Evolutionary conservation across 2,888 invertebrate genomes (phyloP).

Genomic region (Drosophila hamatofila): DNA sequence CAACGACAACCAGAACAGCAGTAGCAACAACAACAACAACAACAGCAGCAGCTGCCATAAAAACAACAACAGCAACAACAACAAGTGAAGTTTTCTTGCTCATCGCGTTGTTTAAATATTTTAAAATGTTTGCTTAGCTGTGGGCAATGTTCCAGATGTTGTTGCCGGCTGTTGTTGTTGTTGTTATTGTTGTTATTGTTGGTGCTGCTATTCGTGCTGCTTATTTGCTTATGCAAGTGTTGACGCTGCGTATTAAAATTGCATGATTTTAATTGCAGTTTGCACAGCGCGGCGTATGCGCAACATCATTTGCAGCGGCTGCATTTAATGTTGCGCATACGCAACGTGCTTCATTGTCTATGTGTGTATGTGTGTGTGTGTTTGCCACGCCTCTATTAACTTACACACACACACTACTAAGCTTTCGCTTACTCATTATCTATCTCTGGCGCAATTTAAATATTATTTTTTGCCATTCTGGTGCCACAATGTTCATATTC

Average conservation of each 20-base stretch:
- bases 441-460: slow-evolving; percentile 39
- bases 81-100: slow-evolving; percentile 62
- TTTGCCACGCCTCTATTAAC: slow-evolving; percentile 31
- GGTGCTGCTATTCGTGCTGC: slow-evolving; percentile 30
- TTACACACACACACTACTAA: not conserved
- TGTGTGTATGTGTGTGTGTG: not conserved
- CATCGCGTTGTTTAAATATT: slow-evolving; percentile 70
- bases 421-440: not conserved
- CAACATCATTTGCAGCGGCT: slow-evolving; percentile 54
- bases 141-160: slow-evolving; percentile 29
- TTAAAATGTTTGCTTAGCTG: slow-evolving; percentile 80
- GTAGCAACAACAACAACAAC: slow-evolving; percentile 28
- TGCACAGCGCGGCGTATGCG: slow-evolving; percentile 54
- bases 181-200: slow-evolving; percentile 7
- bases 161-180: slow-evolving; percentile 1
- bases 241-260: slow-evolving; percentile 78
- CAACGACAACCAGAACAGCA: slow-evolving; percentile 31
- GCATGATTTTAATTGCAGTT: slow-evolving; percentile 82
- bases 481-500: not conserved
- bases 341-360: slow-evolving; percentile 37
- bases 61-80: slow-evolving; percentile 18
- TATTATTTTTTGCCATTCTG: slow-evolving; percentile 60
- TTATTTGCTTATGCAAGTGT: slow-evolving; percentile 76
- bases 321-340: slow-evolving; percentile 74
- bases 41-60: slow-evolving; percentile 17